Percentiles rank a stretch among this genome's conserved stretches.
phyloP scores from a whole-genome alignment of 2,113 vertebrate species.

The Perca fluviatilis region DNA sequence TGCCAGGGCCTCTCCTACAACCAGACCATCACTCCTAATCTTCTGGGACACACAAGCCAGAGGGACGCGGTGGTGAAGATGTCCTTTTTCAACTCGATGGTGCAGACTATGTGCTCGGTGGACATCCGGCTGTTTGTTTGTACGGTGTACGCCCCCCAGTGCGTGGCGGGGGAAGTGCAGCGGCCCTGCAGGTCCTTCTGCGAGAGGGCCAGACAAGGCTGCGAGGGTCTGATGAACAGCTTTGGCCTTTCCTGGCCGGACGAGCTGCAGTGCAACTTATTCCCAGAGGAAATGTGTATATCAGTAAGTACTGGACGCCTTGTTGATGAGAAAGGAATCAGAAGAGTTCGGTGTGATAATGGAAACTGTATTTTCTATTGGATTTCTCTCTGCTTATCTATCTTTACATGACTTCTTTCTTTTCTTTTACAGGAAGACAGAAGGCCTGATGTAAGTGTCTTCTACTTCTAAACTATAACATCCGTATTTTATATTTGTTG shows the following conservation, averaged over 20 bases:
- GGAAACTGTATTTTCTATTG: not conserved
- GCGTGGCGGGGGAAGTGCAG: slow-evolving; percentile 56
- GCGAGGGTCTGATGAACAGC: slow-evolving; percentile 52
- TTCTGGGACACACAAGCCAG: slow-evolving; percentile 73
- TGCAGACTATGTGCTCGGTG: slow-evolving; percentile 42
- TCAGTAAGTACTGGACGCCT: slow-evolving; percentile 50
- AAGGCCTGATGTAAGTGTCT: slow-evolving; percentile 51
- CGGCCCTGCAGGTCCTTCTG: slow-evolving; percentile 76
- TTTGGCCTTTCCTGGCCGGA: slow-evolving; percentile 70
- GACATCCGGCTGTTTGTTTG: slow-evolving; percentile 74
- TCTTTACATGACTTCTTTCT: not conserved
- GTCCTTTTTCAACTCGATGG: slow-evolving; percentile 73
- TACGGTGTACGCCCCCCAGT: slow-evolving; percentile 71
- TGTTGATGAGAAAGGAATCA: not conserved
- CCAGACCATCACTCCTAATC: slow-evolving; percentile 70
- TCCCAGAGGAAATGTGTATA: slow-evolving; percentile 75
- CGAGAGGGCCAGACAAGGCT: slow-evolving; percentile 58
- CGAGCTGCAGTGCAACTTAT: slow-evolving; percentile 64
- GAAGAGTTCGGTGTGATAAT: not conserved
- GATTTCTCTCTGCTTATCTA: not conserved
- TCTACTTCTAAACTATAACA: not conserved
- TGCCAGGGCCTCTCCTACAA: slow-evolving; percentile 75
- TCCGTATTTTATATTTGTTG: not conserved
- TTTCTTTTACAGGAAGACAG: slow-evolving; percentile 64
- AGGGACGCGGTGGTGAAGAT: slow-evolving; percentile 66